phyloP scores from a whole-genome alignment of 2,888 invertebrate genomes.

The Ommatoiulus sabulosus region DNA sequence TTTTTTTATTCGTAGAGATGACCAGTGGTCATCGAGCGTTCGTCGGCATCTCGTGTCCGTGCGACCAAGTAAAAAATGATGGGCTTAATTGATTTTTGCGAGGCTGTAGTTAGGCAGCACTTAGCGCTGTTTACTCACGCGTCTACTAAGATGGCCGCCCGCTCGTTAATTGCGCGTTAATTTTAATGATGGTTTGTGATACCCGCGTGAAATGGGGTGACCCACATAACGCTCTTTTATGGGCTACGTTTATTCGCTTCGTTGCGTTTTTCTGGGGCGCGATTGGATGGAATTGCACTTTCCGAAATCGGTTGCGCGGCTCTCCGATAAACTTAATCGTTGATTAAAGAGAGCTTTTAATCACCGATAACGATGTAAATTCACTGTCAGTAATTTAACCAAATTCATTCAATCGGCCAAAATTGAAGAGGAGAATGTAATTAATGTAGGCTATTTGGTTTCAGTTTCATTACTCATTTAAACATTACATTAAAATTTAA shows the following conservation, averaged over 20 bases:
- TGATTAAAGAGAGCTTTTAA: too few species aligned
- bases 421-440: too few species aligned
- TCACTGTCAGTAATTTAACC: too few species aligned
- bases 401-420: too few species aligned
- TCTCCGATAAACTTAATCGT: too few species aligned
- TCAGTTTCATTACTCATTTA: too few species aligned
- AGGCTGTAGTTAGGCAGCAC: conserved; percentile 15
- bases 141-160: conserved; percentile 9
- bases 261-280: not conserved
- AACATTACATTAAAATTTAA: too few species aligned
- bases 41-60: not conserved
- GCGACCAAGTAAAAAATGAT: not conserved
- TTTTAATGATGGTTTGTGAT: conserved; percentile 38
- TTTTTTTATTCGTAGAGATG: not conserved
- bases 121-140: conserved; percentile 4
- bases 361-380: too few species aligned
- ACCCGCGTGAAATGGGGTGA: not conserved
- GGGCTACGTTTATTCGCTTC: not conserved
- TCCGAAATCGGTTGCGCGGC: not conserved
- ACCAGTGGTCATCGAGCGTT: not conserved
- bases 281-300: not conserved
- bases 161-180: conserved; percentile 30
- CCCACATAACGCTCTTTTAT: not conserved
- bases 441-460: too few species aligned
- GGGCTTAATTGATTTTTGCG: conserved; percentile 30